phyloP scores from a whole-genome alignment of 2,888 invertebrate genomes.

The Dione juno region DNA sequence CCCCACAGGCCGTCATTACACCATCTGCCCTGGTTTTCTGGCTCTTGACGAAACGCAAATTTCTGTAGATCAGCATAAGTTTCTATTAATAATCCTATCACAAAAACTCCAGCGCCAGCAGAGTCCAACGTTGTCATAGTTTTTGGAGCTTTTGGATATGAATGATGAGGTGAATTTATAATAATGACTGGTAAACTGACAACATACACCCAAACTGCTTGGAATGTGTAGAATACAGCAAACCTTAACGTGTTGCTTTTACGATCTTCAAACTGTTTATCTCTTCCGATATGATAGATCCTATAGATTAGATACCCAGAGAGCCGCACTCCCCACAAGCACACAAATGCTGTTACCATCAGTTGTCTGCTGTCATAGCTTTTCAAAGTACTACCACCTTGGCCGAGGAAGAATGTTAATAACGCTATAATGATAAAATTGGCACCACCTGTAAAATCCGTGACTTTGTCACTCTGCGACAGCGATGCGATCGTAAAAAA shows the following conservation, averaged over 20 bases:
- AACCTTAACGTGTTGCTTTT: slow-evolving; percentile 93
- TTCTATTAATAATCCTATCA: slow-evolving; percentile 93
- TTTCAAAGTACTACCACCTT: slow-evolving; percentile 87
- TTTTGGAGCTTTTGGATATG: slow-evolving; percentile 88
- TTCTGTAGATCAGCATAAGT: slow-evolving; percentile 96
- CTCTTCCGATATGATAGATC: slow-evolving; percentile 94
- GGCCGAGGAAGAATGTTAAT: slow-evolving; percentile 93
- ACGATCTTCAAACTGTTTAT: slow-evolving; percentile 95
- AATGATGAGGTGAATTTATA: slow-evolving; percentile 92
- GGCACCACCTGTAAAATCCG: slow-evolving; percentile 96
- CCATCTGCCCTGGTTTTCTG: slow-evolving; percentile 94
- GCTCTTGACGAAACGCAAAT: slow-evolving; percentile 94
- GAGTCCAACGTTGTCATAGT: slow-evolving; percentile 95
- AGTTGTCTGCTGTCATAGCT: slow-evolving; percentile 94
- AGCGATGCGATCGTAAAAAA: slow-evolving; percentile 94
- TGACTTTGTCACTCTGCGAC: slow-evolving; percentile 94
- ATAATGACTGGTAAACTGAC: slow-evolving; percentile 96
- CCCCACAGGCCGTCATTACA: slow-evolving; percentile 96
- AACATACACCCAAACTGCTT: slow-evolving; percentile 95
- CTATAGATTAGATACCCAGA: slow-evolving; percentile 95
- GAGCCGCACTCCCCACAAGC: slow-evolving; percentile 93
- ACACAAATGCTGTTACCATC: slow-evolving; percentile 95
- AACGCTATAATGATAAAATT: slow-evolving; percentile 96
- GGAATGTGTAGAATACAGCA: slow-evolving; percentile 96
- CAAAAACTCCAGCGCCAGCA: slow-evolving; percentile 92